phyloP scores from a whole-genome alignment of 1,140 invertebrate genomes.

The Sinonovacula constricta region DNA sequence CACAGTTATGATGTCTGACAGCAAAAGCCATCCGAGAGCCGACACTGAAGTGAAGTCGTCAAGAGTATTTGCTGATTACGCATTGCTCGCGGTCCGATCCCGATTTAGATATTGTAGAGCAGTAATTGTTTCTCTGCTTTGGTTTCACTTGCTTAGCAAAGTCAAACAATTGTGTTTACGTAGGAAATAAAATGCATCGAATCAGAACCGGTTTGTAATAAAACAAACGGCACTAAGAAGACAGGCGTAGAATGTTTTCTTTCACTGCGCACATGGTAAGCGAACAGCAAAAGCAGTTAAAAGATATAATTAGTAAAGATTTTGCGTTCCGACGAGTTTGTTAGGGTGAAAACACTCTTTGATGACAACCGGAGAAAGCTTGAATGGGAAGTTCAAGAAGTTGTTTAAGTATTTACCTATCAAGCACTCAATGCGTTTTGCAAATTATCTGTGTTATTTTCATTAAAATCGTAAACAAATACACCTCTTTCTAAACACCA shows the following conservation, averaged over 20 bases:
- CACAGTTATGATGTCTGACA: neutral
- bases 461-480: no score
- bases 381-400: no score
- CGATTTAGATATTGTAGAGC: neutral
- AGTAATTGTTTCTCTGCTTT: neutral
- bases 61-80: neutral
- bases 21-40: neutral
- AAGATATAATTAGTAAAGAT: no score
- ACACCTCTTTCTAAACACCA: no score
- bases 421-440: no score
- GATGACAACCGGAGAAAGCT: no score
- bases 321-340: no score
- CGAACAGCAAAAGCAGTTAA: no score
- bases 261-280: neutral
- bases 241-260: neutral
- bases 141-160: neutral
- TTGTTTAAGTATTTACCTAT: no score
- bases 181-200: slow-evolving; percentile 33
- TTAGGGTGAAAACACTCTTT: no score
- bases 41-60: neutral
- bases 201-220: slow-evolving; percentile 20
- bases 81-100: neutral
- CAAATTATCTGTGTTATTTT: no score
- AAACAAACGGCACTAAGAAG: slow-evolving; percentile 14
- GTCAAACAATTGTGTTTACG: neutral